phyloP scores from a whole-genome alignment of 2,797 vertebrate genomes.

The Hemitrygon akajei region DNA sequence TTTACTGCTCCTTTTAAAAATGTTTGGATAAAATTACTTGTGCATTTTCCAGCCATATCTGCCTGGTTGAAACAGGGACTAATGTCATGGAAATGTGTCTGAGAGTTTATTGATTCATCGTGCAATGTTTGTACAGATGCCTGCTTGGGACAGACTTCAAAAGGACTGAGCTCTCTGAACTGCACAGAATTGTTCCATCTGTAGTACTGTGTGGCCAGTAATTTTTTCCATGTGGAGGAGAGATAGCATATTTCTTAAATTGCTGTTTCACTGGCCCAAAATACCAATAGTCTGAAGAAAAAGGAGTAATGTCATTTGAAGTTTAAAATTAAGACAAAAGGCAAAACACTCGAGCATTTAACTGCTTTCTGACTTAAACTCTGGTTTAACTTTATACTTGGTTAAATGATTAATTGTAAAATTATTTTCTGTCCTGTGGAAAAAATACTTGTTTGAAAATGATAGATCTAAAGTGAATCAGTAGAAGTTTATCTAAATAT shows the following conservation, averaged over 20 bases:
- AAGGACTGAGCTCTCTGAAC: slow-evolving; percentile 55
- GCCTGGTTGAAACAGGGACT: slow-evolving; percentile 8
- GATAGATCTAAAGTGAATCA: slow-evolving; percentile 1
- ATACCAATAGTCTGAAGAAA: background rate
- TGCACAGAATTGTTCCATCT: slow-evolving; percentile 57
- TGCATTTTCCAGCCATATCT: slow-evolving; percentile 22
- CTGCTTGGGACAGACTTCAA: slow-evolving; percentile 75
- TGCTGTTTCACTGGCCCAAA: slow-evolving; percentile 4
- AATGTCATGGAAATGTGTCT: slow-evolving; percentile 30
- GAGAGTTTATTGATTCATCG: slow-evolving; percentile 33
- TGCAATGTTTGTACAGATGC: slow-evolving; percentile 90
- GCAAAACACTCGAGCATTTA: background rate
- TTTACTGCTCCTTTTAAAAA: slow-evolving; percentile 31
- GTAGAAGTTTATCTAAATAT: background rate
- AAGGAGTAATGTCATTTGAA: background rate
- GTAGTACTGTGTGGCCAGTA: slow-evolving; percentile 56
- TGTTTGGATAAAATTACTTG: slow-evolving; percentile 29
- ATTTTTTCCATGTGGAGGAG: slow-evolving; percentile 60
- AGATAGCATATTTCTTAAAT: slow-evolving; percentile 44
- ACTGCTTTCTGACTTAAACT: background rate
- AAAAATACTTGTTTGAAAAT: slow-evolving; percentile 11
- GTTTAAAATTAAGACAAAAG: background rate
- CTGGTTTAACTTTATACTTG: background rate
- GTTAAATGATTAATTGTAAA: background rate
- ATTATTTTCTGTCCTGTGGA: slow-evolving; percentile 6